Conservation (phyloP, 2,113 vertebrate species). For the Platysternon megacephalum region DNA sequence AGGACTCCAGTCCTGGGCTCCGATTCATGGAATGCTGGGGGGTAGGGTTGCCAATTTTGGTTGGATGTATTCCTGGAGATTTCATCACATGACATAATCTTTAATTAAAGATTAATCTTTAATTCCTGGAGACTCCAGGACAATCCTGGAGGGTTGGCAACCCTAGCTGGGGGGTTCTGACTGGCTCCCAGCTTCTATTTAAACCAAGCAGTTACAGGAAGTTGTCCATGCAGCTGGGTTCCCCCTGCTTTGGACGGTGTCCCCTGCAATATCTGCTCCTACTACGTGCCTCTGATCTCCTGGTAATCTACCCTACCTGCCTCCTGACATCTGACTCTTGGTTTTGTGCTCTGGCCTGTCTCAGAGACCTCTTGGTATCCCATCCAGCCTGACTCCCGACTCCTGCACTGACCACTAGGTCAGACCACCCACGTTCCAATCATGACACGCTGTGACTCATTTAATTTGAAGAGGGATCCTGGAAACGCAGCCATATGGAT, state of each 20-base stretch:
- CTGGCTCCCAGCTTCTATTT: neutral
- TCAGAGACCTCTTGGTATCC: neutral
- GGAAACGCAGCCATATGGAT: conserved; percentile 30
- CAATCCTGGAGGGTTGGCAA: no score
- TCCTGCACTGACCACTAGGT: neutral
- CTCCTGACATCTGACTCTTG: neutral
- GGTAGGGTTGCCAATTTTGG: neutral
- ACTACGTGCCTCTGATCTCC: neutral
- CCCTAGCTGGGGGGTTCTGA: neutral
- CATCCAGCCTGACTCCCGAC: neutral
- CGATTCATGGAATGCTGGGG: neutral
- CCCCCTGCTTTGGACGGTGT: neutral
- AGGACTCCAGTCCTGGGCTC: neutral
- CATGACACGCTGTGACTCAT: neutral
- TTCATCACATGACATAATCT: no score
- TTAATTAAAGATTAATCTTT: no score
- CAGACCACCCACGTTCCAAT: neutral
- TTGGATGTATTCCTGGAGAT: no score
- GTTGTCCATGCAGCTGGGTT: neutral
- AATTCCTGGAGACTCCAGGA: no score
- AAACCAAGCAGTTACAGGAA: neutral
- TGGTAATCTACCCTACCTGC: neutral
- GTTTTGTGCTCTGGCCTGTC: neutral
- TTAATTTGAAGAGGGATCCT: conserved; percentile 17
- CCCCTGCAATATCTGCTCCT: neutral